Base-by-base conservation (phyloP, 2,797 vertebrate species). In the Coccyzus lansbergi region DNA sequence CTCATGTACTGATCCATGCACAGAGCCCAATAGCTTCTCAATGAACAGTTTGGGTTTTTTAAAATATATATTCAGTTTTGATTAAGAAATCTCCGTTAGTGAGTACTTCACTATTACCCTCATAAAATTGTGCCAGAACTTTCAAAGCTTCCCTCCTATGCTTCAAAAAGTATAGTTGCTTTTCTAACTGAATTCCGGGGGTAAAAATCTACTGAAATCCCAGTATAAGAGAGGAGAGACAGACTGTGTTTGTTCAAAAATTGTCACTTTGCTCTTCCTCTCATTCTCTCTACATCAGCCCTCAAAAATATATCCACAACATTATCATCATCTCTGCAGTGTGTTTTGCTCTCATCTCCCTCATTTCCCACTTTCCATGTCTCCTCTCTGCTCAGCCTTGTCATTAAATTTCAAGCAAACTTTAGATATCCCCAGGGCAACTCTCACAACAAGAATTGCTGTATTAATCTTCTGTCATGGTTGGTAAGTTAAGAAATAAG, bases 101-200 rank as follows among this genome's bases (percentile, higher is more conserved):
- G 31, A 76, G 22, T 24, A 48, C 33, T 71, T 83, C 13, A 12
- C 6, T 26, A 18, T 20, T 25, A 48, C 5, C 4, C 46, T 55
- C 36, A 48, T 18, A 58, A 80, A 62, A 64, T 19, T 49, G 13
- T 52, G n/a, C 3, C 13, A 70, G 8, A 58, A 44, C 15, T 72
- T 44, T 19, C 10, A 81, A 59, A 46, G 5, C 0, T 2, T 5
- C 8, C 4, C 6, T 55, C 16, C 16, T 9, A 11, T 3, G 26
- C 25, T 83, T 63, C 34, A 59, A 55, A 91, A 86, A 65, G 4
- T 2, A 7, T 3, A 10, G 12, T 59, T 92, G 76, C 24, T 67
- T 76, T 82, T 90, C 59, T 42, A n/a, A 4, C 8, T 67, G 40
- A 76, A 59, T 67, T 52, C 6, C 22, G 42, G 26, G 8, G 8